These are phyloP conservation scores for Drosophila kohkoa DNA, from an alignment of 1,140 invertebrate genomes.

Conservation along the genomic window DNA sequence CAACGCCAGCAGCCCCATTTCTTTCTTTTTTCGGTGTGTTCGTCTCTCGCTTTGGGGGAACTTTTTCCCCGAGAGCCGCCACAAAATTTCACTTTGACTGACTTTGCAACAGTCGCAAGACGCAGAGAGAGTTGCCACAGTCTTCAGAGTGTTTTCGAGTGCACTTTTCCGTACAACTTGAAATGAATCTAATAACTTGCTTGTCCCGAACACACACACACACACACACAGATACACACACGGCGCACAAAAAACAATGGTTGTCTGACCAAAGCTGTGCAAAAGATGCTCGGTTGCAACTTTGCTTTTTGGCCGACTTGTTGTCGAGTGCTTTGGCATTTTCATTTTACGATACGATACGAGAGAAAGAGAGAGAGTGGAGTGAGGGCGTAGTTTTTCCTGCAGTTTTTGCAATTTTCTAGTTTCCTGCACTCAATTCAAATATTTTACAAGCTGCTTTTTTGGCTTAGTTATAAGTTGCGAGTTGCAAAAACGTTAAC, in stretches of 20 bases:
- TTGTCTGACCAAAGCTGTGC: neutral
- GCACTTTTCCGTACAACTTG: slow-evolving; percentile 78
- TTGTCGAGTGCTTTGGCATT: slow-evolving; percentile 67
- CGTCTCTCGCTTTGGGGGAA: slow-evolving; percentile 1
- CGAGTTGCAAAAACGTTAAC: slow-evolving; percentile 65
- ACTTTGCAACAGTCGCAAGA: slow-evolving; percentile 44
- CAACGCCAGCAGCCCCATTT: slow-evolving; percentile 67
- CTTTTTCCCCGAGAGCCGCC: slow-evolving; percentile 10
- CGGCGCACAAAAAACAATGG: slow-evolving; percentile 4
- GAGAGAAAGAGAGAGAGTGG: neutral
- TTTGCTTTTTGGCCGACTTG: slow-evolving; percentile 35
- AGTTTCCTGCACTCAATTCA: slow-evolving; percentile 75
- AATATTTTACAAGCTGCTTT: slow-evolving; percentile 71
- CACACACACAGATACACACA: slow-evolving; percentile 17
- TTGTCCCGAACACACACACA: slow-evolving; percentile 36
- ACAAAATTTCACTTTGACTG: slow-evolving; percentile 75
- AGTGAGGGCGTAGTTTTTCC: slow-evolving; percentile 5
- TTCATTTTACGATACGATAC: neutral
- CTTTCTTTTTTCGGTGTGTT: slow-evolving; percentile 11
- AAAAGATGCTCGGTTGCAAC: slow-evolving; percentile 8
- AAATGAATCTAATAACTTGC: slow-evolving; percentile 82
- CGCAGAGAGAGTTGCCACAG: neutral
- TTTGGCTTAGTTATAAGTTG: slow-evolving; percentile 58
- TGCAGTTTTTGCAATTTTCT: slow-evolving; percentile 46
- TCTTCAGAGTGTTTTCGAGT: slow-evolving; percentile 68